Percentiles rank a stretch among this genome's conserved stretches.
These are phyloP conservation scores for Dicyema japonicum DNA, from an alignment of 1,140 invertebrate genomes.

Conservation along the genomic window DNA sequence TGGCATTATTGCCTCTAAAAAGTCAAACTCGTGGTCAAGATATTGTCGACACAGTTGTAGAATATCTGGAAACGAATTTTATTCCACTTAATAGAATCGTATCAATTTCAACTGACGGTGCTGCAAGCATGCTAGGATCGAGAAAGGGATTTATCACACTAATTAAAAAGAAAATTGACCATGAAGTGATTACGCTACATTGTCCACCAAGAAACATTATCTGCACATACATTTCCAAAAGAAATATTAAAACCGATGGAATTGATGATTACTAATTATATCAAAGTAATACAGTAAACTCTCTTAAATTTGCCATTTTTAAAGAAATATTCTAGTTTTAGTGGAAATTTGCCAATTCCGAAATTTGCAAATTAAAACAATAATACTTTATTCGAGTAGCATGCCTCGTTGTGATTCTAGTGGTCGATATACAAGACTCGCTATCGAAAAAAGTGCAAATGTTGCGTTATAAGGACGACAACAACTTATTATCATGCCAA, in stretches of 20 bases:
- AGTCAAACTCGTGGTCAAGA: conserved; percentile 1
- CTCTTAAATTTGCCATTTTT: too few species aligned
- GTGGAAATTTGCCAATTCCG: too few species aligned
- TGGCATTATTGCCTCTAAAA: conserved; percentile 1
- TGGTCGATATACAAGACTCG: too few species aligned
- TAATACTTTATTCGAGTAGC: too few species aligned
- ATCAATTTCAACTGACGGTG: neutral
- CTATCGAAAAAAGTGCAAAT: too few species aligned
- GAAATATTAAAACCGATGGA: conserved; percentile 1
- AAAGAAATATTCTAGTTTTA: too few species aligned
- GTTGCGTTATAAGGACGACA: too few species aligned
- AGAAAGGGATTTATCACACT: conserved; percentile 1
- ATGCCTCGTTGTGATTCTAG: too few species aligned
- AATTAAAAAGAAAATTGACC: conserved; percentile 1
- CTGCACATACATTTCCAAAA: neutral
- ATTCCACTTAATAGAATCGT: conserved; percentile 1
- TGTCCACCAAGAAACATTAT: conserved; percentile 1
- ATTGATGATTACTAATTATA: neutral
- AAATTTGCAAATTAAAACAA: too few species aligned
- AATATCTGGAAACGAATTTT: conserved; percentile 1
- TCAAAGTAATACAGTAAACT: too few species aligned
- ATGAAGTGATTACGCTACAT: neutral
- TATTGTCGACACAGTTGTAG: neutral
- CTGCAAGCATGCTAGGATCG: neutral
- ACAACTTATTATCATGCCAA: too few species aligned